Evolutionary conservation across 2,888 invertebrate genomes (phyloP), one percentile per base, ranked within the genome.

Genomic region (Chrysomela aeneicollis): DNA sequence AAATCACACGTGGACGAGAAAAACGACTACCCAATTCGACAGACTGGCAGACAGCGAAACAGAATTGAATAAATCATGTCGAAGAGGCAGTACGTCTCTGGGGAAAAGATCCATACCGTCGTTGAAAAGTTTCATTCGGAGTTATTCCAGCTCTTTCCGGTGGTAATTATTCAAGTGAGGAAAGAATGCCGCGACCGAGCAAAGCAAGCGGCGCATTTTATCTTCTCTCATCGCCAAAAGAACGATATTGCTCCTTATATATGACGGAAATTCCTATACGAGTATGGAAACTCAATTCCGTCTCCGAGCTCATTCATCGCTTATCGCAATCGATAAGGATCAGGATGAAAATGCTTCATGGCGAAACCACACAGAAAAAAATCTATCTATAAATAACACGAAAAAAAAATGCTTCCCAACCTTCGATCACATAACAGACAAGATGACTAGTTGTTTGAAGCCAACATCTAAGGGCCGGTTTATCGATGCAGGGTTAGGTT

Each of bases 261-360:
- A 65, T 61, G 62, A 61, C 63, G 66, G 66, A 68, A 70, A 68
- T 68, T 67, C 64, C 68, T 58, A 50, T 53, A 50, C 52, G 70
- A 70, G 73, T 72, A 73, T 67, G 65, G 71, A 70, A 74, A 73
- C 73, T 72, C 72, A 70, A 74, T 74, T 73, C 71, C 69, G 69
- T 61, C 63, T 68, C 67, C 63, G 68, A 70, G n/a, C 17, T 47
- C 17, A 47, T 47, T 47, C 47, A 49, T 19, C 49, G 19, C 49
- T 49, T 21, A 49, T 49, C 49, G 22, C 21, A 49, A 49, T 49
- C 49, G 49, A 19, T 49, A 22, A n/a, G n/a, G 17, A 5, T 17
- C n/a, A 42, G 42, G 17, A 42, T 15, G n/a, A n/a, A n/a, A n/a
- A n/a, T 17, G 4, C 17, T 17, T 42, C 8, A 42, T 10, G n/a